These are phyloP conservation scores for Nephrocerus scutellatus DNA, from an alignment of 2,888 invertebrate genomes.

Conservation along the genomic window DNA sequence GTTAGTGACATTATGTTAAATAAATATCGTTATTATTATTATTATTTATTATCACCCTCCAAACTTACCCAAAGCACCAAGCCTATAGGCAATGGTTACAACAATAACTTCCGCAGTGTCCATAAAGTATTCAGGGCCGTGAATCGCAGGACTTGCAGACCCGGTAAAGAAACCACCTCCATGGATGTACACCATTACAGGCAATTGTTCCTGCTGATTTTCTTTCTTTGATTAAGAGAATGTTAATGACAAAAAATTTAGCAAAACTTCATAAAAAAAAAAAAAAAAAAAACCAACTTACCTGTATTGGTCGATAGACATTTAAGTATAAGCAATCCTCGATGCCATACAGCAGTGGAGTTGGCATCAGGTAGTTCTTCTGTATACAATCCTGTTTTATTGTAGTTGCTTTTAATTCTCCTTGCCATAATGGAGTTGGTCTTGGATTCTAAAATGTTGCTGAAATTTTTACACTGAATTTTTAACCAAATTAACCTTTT, in stretches of 20 bases:
- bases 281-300: background rate
- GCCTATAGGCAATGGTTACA: slow-evolving; percentile 44
- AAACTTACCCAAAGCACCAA: slow-evolving; percentile 33
- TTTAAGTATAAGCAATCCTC: slow-evolving; percentile 52
- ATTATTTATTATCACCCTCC: background rate
- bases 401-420: slow-evolving; percentile 32
- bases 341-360: slow-evolving; percentile 37
- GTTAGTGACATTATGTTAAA: slow-evolving; percentile 30
- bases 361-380: slow-evolving; percentile 41
- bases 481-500: slow-evolving; percentile 12
- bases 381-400: slow-evolving; percentile 47
- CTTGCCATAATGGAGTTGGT: slow-evolving; percentile 28
- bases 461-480: background rate
- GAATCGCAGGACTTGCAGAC: slow-evolving; percentile 36
- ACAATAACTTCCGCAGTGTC: slow-evolving; percentile 43
- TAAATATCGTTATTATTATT: slow-evolving; percentile 11
- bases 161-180: slow-evolving; percentile 50
- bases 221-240: slow-evolving; percentile 7
- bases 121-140: slow-evolving; percentile 49
- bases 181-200: slow-evolving; percentile 50
- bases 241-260: background rate
- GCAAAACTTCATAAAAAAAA: background rate
- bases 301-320: slow-evolving; percentile 44
- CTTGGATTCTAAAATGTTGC: slow-evolving; percentile 34
- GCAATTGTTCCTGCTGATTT: slow-evolving; percentile 24